Base-by-base conservation (phyloP, 2,113 vertebrate genomes). In the Ceyx margarethae region DNA sequence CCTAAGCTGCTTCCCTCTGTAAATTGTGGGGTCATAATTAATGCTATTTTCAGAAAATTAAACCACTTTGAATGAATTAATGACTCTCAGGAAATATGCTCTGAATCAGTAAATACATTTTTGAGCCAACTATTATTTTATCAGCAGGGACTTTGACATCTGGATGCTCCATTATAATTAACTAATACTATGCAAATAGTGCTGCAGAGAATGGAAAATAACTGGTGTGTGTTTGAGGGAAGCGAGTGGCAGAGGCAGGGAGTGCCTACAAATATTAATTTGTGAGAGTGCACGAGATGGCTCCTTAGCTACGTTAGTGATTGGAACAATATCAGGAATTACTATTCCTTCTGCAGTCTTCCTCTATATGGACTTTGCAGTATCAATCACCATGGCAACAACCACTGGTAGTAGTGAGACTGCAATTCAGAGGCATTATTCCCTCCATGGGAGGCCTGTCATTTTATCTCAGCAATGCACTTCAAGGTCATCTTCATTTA, bases 341-440 rank as follows among this genome's bases (percentile, higher is more conserved):
- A 90, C 93, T 79, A 84, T 96, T 96, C 93, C 85, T 95, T 21
- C 94, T 85, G 75, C 91, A 81, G 78, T 19, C 80, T 81, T 81
- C 73, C 1, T 89, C 93, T 90, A 45, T 69, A 45, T 69, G 69
- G 91, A 94, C 95, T 94, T 90, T 84, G 93, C 4, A 13, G 67
- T 94, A 91, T 93, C 95, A 77, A 89, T 97, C 95, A 83, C 96
- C 95, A 96, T 96, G 68, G 96, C 94, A 95, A 96, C 96, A 79
- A 67, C 85, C 91, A 90, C 82, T n/a, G 89, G 60, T 96, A 51
- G 82, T 35, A 87, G 92, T 46, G 79, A 92, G 92, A 80, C 94
- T 93, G 86, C 92, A 85, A 53, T 92, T 91, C 95, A 81, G 21
- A 89, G 85, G 94, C 94, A 79, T 95, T 95, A 94, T 96, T 95